Percentiles rank a stretch among this genome's conserved stretches.
phyloP scores from a whole-genome alignment of 92 coral and sea anemone genomes.

The Metridium senile region DNA sequence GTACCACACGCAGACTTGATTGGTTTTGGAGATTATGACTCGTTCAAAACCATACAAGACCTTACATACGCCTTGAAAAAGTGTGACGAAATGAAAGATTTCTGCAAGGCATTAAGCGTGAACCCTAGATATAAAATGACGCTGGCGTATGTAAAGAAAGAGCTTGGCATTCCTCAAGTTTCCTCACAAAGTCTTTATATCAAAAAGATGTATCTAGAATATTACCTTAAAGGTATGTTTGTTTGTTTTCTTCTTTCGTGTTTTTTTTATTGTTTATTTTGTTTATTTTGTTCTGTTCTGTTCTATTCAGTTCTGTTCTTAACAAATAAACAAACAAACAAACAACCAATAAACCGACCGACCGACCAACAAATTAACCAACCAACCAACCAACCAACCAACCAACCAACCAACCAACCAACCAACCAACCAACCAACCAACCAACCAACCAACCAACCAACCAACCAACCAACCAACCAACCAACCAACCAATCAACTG shows the following conservation, averaged over 20 bases:
- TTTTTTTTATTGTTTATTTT: too few species aligned
- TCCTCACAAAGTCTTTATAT: neutral
- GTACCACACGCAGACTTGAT: conserved; percentile 1
- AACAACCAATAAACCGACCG: too few species aligned
- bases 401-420: too few species aligned
- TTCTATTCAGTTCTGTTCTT: too few species aligned
- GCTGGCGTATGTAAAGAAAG: neutral
- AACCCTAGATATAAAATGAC: neutral
- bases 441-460: too few species aligned
- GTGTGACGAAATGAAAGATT: neutral
- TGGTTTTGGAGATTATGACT: neutral
- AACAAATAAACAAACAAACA: too few species aligned
- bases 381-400: too few species aligned
- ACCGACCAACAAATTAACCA: too few species aligned
- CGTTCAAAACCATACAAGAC: neutral
- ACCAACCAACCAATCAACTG: too few species aligned
- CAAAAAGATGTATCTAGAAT: neutral
- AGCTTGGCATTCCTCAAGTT: neutral
- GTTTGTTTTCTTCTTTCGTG: neutral
- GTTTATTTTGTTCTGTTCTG: too few species aligned
- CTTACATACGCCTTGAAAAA: neutral
- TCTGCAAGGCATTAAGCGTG: neutral
- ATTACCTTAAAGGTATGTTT: neutral
- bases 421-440: too few species aligned
- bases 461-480: too few species aligned